Conservation (phyloP, 2,797 vertebrate species). For the Paramormyrops hopkinsi region DNA sequence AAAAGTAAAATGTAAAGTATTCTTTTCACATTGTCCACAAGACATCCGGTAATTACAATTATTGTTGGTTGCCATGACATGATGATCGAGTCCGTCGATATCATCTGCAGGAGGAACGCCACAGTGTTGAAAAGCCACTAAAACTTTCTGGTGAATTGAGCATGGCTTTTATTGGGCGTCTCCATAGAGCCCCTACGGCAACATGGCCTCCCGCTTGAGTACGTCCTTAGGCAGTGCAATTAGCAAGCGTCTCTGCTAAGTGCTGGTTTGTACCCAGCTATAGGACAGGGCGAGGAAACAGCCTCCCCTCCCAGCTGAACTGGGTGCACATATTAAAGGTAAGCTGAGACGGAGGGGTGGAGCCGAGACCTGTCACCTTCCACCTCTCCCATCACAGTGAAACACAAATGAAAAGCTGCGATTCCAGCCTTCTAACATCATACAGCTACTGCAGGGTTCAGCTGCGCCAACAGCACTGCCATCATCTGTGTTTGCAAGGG, state of each 20-base stretch:
- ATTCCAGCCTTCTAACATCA: background rate
- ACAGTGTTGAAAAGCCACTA: background rate
- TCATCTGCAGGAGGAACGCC: background rate
- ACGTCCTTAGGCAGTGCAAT: background rate
- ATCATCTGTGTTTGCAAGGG: background rate
- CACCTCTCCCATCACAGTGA: background rate
- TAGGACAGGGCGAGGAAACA: background rate
- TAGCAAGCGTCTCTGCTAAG: background rate
- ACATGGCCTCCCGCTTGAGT: background rate
- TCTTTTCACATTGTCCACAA: background rate
- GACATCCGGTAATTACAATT: background rate
- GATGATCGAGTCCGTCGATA: background rate
- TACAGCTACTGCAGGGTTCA: background rate
- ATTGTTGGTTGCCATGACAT: background rate
- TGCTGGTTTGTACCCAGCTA: background rate
- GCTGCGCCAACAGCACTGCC: background rate
- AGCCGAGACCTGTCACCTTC: background rate
- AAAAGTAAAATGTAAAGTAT: background rate
- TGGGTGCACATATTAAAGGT: background rate
- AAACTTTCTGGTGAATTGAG: background rate
- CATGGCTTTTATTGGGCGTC: background rate
- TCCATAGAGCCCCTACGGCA: background rate
- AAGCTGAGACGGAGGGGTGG: background rate
- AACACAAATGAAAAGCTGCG: background rate
- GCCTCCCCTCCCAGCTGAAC: background rate